A percentile compares a stretch with the other conserved stretches of the same genome.
Conservation (phyloP, 2,888 invertebrate genomes). For the Oligia latruncula region DNA sequence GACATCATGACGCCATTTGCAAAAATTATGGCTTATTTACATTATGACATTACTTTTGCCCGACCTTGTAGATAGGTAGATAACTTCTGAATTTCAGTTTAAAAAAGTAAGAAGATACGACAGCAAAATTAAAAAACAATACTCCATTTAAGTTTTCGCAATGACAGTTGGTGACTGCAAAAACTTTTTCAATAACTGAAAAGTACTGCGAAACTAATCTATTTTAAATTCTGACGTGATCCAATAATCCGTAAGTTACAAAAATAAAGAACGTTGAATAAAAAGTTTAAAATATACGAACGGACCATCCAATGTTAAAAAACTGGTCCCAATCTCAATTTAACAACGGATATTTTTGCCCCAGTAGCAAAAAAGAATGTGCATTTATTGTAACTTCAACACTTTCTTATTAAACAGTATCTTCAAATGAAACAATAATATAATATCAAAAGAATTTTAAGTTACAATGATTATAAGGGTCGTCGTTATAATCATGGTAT, state of each 20-base stretch:
- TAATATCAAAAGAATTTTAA: too few relatives aligned
- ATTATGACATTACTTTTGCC: too few relatives aligned
- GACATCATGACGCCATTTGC: neutral
- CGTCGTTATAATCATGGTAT: neutral
- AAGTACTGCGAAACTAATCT: neutral
- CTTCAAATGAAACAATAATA: too few relatives aligned
- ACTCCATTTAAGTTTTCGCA: neutral
- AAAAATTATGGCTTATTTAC: neutral
- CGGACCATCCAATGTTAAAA: neutral
- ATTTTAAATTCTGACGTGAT: slow-evolving; percentile 7
- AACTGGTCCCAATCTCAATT: neutral
- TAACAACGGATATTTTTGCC: neutral
- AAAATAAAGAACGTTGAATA: slow-evolving; percentile 11
- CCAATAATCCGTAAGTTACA: slow-evolving; percentile 9
- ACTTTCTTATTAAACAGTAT: too few relatives aligned
- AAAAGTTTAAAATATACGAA: slow-evolving; percentile 2
- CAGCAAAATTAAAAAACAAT: neutral
- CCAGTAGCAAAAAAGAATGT: too few relatives aligned
- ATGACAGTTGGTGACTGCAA: neutral
- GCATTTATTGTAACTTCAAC: too few relatives aligned
- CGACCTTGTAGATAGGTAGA: neutral
- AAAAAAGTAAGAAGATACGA: neutral
- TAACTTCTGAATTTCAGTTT: neutral
- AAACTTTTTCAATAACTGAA: slow-evolving; percentile 9
- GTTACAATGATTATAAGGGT: neutral